phyloP scores from a whole-genome alignment of 2,797 vertebrate species.

The Falco peregrinus region DNA sequence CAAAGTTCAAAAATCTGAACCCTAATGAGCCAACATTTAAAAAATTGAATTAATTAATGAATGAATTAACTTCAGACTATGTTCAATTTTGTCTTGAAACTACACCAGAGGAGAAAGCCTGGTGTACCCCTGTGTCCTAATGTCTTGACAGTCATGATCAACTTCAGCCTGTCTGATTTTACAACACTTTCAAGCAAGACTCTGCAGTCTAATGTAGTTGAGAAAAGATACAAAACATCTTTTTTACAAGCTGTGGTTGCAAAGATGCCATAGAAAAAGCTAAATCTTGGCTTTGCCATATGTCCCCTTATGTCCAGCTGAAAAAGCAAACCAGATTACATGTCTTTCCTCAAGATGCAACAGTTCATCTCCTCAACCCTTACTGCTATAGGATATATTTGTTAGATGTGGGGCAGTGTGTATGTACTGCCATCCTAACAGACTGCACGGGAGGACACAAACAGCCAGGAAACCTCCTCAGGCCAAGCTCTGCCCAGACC shows the following conservation, averaged over 20 bases:
- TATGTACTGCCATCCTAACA: fast-evolving
- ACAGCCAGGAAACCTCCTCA: background rate
- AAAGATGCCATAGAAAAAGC: background rate
- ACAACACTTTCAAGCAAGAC: background rate
- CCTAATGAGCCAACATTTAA: background rate
- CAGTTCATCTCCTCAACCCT: background rate
- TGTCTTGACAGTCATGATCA: background rate
- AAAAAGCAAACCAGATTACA: background rate
- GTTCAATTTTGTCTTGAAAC: background rate
- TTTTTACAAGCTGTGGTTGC: background rate
- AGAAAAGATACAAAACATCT: background rate
- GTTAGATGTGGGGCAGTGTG: fast-evolving
- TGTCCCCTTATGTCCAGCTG: background rate
- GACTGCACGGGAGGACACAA: background rate
- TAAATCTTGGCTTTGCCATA: background rate
- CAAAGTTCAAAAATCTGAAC: background rate
- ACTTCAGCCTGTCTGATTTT: background rate
- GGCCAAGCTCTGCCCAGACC: background rate
- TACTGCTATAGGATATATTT: background rate
- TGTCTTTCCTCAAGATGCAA: background rate
- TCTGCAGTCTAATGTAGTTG: background rate
- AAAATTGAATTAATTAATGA: background rate
- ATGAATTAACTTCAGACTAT: background rate
- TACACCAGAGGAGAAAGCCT: background rate
- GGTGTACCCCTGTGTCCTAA: fast-evolving